phyloP scores from a whole-genome alignment of 2,113 vertebrate species.

The Mellivora capensis region DNA sequence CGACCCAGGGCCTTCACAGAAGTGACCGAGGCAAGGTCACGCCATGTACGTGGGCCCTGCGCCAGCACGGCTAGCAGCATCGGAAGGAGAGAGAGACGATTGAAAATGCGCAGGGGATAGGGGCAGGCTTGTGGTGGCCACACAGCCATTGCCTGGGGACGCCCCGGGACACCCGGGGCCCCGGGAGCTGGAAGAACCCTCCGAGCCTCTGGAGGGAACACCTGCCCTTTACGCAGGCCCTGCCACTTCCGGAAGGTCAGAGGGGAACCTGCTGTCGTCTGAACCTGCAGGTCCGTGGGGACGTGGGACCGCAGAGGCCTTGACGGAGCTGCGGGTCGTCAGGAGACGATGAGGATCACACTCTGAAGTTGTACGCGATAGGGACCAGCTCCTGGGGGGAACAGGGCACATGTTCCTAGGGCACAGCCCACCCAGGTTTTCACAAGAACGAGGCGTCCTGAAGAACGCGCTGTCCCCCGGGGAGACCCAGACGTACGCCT shows the following conservation, averaged over 20 bases:
- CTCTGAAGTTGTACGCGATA: background rate
- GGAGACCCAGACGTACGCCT: background rate
- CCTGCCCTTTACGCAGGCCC: fast-evolving
- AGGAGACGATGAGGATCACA: background rate
- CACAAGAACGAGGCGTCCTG: background rate
- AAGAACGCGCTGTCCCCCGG: background rate
- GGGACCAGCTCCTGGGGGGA: background rate
- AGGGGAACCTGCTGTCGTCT: background rate
- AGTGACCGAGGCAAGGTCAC: background rate
- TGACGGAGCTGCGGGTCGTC: background rate
- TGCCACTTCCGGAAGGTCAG: fast-evolving
- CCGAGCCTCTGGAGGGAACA: fast-evolving
- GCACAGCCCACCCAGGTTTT: too few relatives aligned
- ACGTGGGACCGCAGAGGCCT: background rate
- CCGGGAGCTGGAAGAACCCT: background rate
- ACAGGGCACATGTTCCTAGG: too few relatives aligned
- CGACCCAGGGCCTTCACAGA: background rate
- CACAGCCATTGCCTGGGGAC: background rate
- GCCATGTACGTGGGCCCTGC: too few relatives aligned
- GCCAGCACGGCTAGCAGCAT: fast-evolving
- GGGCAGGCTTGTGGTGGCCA: too few relatives aligned
- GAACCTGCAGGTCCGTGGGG: fast-evolving
- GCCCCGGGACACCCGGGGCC: background rate
- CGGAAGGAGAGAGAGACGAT: background rate
- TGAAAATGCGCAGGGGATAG: background rate